Evolutionary conservation across 2,888 invertebrate genomes (phyloP), one percentile per base, ranked within the genome.

Genomic region (Pyrrhosoma nymphula): DNA sequence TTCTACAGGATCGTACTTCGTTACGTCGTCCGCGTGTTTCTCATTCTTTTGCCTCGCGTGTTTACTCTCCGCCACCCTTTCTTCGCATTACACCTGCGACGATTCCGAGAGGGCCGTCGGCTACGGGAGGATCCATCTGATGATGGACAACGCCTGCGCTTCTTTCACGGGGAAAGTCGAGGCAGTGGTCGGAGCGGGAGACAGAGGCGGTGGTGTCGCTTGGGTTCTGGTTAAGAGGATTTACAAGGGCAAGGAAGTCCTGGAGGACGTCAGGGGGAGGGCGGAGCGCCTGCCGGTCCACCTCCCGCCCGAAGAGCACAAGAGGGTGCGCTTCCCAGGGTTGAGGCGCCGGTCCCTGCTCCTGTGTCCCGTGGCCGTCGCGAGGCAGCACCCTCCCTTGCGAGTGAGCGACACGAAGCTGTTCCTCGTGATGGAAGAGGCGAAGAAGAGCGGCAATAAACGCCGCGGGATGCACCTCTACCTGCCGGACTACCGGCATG

Each of bases 161-260:
- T 63, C 93, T 75, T 93, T 93, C 69, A 93, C 93, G n/a, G 93
- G 93, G 39, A 93, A 93, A 26, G 69, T 93, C 16, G 93, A 93
- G 69, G 93, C 93, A 3, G 47, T 93, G 35, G 93, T 93, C 16
- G 93, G 93, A 14, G 63, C 39, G 3, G 91, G 63, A 1, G 91
- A 91, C 14, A 91, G 91, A 39, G 91, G 56, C 10, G 91, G 91
- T 14, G 93, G 93, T 16, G 93, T 93, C 1, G 93, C 93, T 30
- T 93, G 93, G 93, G 47, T 93, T 47, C 93, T 75, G 69, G 75
- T 93, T 26, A 93, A 93, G 69, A 93, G 93, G 93, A n/a, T 93
- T 26, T 93, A 69, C 47, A 93, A 75, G 69, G 93, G 93, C 18
- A 75, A 39, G 93, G 69, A 93, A 47, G 93, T 93, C 18, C n/a